phyloP scores from a whole-genome alignment of 2,113 vertebrate species.

The Paracanthobrama guichenoti region DNA sequence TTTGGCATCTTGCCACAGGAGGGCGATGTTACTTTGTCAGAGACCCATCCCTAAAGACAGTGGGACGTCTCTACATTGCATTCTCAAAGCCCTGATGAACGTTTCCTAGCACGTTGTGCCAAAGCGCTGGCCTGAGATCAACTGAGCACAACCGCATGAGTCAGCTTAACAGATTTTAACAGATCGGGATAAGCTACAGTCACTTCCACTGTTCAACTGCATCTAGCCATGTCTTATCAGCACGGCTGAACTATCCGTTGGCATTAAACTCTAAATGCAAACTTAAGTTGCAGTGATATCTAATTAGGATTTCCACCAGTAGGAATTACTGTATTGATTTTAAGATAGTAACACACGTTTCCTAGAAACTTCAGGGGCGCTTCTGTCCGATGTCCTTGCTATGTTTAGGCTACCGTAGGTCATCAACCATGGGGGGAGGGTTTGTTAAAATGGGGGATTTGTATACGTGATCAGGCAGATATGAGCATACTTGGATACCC shows the following conservation, averaged over 20 bases:
- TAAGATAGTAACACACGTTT: constrained; percentile 3
- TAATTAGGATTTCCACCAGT: constrained; percentile 2
- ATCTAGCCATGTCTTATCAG: constrained; percentile 3
- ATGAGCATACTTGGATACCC: not conserved
- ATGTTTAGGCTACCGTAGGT: constrained; percentile 5
- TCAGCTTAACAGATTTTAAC: constrained; percentile 34
- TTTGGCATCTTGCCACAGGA: constrained; percentile 49
- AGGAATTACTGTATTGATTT: constrained; percentile 33
- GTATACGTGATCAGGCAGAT: constrained; percentile 7
- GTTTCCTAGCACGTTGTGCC: constrained; percentile 4
- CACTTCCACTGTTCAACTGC: not conserved
- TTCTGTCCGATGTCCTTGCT: constrained; percentile 1
- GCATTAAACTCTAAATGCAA: not conserved
- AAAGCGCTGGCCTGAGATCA: constrained; percentile 33
- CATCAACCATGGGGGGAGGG: not conserved
- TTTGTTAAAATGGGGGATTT: not conserved
- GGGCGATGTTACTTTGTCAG: constrained; percentile 41
- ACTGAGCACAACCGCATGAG: constrained; percentile 30
- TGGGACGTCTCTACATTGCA: not conserved
- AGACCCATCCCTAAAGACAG: not conserved
- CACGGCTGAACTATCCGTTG: not conserved
- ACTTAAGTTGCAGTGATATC: not conserved
- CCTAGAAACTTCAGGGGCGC: not conserved
- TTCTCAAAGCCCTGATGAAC: not conserved
- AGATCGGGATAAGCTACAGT: constrained; percentile 13